Base-by-base conservation (phyloP, 2,797 vertebrate species). In the Sebastes steindachneri region DNA sequence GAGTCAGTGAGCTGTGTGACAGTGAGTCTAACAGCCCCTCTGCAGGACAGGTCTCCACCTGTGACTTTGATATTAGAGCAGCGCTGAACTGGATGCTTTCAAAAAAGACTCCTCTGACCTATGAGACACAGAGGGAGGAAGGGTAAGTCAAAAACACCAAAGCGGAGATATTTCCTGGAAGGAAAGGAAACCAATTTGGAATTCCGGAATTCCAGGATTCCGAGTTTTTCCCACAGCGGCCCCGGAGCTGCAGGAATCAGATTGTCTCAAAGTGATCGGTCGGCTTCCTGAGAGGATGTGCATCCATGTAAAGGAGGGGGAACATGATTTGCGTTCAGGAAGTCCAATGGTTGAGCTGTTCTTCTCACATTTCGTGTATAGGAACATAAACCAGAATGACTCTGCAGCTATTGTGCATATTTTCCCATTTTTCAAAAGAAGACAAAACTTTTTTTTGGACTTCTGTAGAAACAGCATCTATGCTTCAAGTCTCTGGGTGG, bases 1-100 rank as follows among this genome's bases (percentile, higher is more conserved):
- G 89, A 92, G 89, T 79, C 90, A 93, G 91, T 91, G 83, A 92
- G 83, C 85, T 93, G 89, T 93, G 91, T 85, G 89, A 92, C 91
- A 89, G 84, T 94, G 89, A 94, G 75, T 54, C 86, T 91, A 93
- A 93, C 83, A 80, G 82, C 69, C 29, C 57, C 92, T 79, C 92
- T 19, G 83, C 88, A 86, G 92, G 89, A 83, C 81, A 58, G 35
- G 59, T 73, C 89, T 91, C 83, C 85, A 92, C 71, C 86, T 91
- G 90, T 71, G 88, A 90, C 83, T 86, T 79, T 87, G 77, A 88
- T 89, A 89, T 82, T 12, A 72, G 65, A 75, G 82, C 75, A 82
- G 23, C 17, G 54, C 41, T 86, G 66, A 80, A 79, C 62, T 78
- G 68, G 58, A 86, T 53, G n/a, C 15, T 63, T 68, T 86, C 31